These are phyloP conservation scores for Tokudaia muenninki DNA, from an alignment of 2,797 vertebrate species.

Conservation along the genomic window DNA sequence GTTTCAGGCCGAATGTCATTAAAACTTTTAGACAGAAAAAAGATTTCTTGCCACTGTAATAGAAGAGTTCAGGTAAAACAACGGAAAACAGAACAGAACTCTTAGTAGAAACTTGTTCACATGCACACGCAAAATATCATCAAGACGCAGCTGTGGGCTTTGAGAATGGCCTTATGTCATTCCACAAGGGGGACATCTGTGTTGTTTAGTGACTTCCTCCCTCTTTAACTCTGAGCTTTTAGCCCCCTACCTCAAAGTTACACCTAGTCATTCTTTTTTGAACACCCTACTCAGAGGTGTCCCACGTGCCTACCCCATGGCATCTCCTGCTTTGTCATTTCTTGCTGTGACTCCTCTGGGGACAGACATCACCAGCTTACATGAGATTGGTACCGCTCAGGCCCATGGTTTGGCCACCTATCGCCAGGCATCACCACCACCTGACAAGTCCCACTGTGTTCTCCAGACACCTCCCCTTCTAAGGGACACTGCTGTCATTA, in stretches of 20 bases:
- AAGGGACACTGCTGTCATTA: too few relatives aligned
- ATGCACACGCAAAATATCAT: neutral
- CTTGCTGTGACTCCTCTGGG: neutral
- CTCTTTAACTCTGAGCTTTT: conserved; percentile 38
- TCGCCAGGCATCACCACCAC: neutral
- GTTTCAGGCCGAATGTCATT: neutral
- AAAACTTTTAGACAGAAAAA: conserved; percentile 21
- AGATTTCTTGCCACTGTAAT: conserved; percentile 23
- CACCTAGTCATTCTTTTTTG: neutral
- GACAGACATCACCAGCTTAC: neutral
- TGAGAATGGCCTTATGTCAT: neutral
- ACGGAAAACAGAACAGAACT: neutral
- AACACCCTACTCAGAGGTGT: neutral
- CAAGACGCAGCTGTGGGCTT: neutral
- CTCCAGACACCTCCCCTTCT: neutral
- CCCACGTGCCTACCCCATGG: neutral
- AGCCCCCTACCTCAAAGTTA: neutral
- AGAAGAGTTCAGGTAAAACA: neutral
- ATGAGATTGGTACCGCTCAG: neutral
- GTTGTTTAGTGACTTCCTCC: neutral
- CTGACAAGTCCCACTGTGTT: neutral
- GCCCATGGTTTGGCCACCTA: too few relatives aligned
- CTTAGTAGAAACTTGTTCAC: neutral
- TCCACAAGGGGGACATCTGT: neutral
- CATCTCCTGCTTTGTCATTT: neutral